Base-by-base conservation (phyloP, 2,888 invertebrate species). In the Apeira syringaria region DNA sequence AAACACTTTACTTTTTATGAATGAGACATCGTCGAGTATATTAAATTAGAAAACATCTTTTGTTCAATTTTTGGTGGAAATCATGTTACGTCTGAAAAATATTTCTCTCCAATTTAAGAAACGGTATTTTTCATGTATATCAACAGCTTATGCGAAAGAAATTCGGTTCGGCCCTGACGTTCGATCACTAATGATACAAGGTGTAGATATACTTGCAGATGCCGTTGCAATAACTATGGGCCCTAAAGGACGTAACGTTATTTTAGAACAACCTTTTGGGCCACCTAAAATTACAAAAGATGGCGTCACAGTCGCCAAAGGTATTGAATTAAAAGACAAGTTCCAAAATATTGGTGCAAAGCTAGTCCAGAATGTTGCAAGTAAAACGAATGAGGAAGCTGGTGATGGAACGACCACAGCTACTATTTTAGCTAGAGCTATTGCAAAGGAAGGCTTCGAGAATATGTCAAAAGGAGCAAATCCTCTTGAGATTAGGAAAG, bases 251-350 rank as follows among this genome's bases (percentile, higher is more conserved):
- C 94, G 99, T 42, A 99, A 99, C 80, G 99, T 99, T 3, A 99
- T 99, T 63, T 92, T 99, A 61, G 99, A 99, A 85, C 99, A 99
- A 83, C 94, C 96, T 13, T 98, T 98, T 96, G 99, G 99, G 7
- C 96, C 98, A 41, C 99, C 99, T 4, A 99, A 99, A 91, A 99
- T 99, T 67, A 99, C 99, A n/a, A 99, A 99, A 89, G 99, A 99
- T 81, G 99, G 99, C 50, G 99, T 99, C 0, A 99, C 99, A 0
- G 99, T 99, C 6, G 99, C 99, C 9, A 99, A 99, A 89, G 95
- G 97, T 24, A 95, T 99, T 58, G 99, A 99, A 77, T 90, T 99
- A 18, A 97, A 97, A 84, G 98, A 99, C 82, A 99, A 98, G 87
- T 99, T 98, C 86, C 98, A 99, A 89, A 99, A 99, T 75, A 96